Percentiles rank a stretch among this genome's conserved stretches.
These are phyloP conservation scores for Chelidonichthys spinosus DNA, from an alignment of 2,797 vertebrate genomes.

Conservation along the genomic window DNA sequence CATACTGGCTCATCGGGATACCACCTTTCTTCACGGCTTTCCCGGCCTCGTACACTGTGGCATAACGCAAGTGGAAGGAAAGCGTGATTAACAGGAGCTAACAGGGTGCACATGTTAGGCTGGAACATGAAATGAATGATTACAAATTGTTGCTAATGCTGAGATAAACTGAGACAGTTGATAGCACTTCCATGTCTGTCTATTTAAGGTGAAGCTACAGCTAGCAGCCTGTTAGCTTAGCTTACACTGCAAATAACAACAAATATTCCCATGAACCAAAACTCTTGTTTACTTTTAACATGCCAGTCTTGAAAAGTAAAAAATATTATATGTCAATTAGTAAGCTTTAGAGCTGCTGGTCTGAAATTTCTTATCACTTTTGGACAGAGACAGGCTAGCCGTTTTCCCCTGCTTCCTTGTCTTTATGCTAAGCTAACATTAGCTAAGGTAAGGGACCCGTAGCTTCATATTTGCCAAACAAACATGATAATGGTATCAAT, in stretches of 20 bases:
- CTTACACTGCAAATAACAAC: not conserved
- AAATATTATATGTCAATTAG: too few relatives aligned
- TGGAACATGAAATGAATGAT: not conserved
- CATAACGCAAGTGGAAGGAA: not conserved
- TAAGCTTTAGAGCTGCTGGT: too few relatives aligned
- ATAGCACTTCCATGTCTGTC: not conserved
- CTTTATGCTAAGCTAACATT: not conserved
- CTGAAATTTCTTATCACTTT: too few relatives aligned
- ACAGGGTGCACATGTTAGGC: not conserved
- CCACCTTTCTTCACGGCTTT: constrained; percentile 91
- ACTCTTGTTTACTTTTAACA: too few relatives aligned
- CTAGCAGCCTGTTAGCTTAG: not conserved
- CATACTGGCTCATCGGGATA: constrained; percentile 80
- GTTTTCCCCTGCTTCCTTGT: not conserved
- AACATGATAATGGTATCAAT: not conserved
- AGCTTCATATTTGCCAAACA: not conserved
- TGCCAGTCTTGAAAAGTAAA: too few relatives aligned
- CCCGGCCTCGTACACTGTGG: constrained; percentile 90
- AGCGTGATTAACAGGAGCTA: not conserved
- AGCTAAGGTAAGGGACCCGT: not conserved
- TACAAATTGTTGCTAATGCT: not conserved
- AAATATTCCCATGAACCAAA: not conserved
- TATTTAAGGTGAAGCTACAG: not conserved
- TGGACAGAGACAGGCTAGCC: not conserved
- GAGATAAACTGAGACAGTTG: not conserved